Base-by-base conservation (phyloP, 2,888 invertebrate species). In the Sturmia bella region DNA sequence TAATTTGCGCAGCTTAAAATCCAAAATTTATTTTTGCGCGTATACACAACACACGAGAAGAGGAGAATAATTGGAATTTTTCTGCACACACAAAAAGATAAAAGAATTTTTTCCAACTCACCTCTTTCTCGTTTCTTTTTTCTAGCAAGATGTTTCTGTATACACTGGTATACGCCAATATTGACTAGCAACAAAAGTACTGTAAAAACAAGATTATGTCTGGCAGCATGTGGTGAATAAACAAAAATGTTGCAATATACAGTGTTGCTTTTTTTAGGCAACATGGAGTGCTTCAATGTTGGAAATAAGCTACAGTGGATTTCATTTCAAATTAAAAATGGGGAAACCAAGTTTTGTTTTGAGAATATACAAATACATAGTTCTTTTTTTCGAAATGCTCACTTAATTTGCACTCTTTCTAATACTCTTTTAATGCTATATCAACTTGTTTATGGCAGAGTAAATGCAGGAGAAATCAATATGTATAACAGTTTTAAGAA, bases 1-100 rank as follows among this genome's bases (percentile, higher is more conserved):
- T 41, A 66, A 64, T 78, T 84, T 80, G 73, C 48, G 63, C 79
- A 83, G 74, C 83, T 84, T 84, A 83, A 84, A 80, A 83, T 84
- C 83, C 83, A 83, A 79, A 76, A 83, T 81, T 80, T 82, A 80
- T 83, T 83, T 83, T 84, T 72, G 64, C 80, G 73, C 78, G 77
- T 64, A 70, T 70, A 76, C 52, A 80, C 74, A 80, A 80, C 74
- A 80, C 64, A 24, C 63, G 63, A 69, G 64, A 75, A 75, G 41
- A 80, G 69, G 80, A 80, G 68, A 83, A 74, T 66, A 83, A 66
- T 78, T 69, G 77, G 56, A 66, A 73, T 76, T 77, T 75, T 76
- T 76, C 75, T 83, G 73, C 83, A 57, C 74, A 74, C 68, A 43
- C 76, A 76, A 77, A 75, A n/a, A n/a, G n/a, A 76, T 73, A 79